phyloP scores from a whole-genome alignment of 2,113 vertebrate species.

The Passer domesticus region DNA sequence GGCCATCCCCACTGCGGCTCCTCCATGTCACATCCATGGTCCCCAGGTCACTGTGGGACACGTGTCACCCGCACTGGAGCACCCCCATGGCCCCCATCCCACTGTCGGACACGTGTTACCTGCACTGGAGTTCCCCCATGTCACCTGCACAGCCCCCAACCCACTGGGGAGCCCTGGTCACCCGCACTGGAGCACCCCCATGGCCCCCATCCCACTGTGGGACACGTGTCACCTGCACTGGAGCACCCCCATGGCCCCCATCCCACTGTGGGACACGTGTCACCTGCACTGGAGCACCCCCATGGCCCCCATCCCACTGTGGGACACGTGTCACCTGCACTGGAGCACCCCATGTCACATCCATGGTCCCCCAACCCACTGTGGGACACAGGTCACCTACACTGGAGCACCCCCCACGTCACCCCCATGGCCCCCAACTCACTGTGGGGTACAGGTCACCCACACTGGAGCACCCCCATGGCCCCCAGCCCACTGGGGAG shows the following conservation, averaged over 20 bases:
- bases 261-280: not conserved
- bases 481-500: not conserved
- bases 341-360: too few relatives aligned
- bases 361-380: fast-evolving
- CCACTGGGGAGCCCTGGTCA: not conserved
- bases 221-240: too few relatives aligned
- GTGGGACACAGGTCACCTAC: not conserved
- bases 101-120: too few relatives aligned
- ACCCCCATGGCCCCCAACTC: not conserved
- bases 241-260: not conserved
- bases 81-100: too few relatives aligned
- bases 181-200: not conserved
- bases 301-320: too few relatives aligned
- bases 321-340: too few relatives aligned
- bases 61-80: not conserved
- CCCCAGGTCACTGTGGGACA: not conserved
- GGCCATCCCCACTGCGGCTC: fast-evolving
- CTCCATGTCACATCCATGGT: not conserved
- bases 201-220: not conserved
- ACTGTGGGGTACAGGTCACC: too few relatives aligned
- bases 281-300: too few relatives aligned
- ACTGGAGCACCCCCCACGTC: not conserved
- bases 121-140: too few relatives aligned
- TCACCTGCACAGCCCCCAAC: not conserved
- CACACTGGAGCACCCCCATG: too few relatives aligned